phyloP scores from a whole-genome alignment of 2,888 invertebrate genomes.

The Cerceris rybyensis region DNA sequence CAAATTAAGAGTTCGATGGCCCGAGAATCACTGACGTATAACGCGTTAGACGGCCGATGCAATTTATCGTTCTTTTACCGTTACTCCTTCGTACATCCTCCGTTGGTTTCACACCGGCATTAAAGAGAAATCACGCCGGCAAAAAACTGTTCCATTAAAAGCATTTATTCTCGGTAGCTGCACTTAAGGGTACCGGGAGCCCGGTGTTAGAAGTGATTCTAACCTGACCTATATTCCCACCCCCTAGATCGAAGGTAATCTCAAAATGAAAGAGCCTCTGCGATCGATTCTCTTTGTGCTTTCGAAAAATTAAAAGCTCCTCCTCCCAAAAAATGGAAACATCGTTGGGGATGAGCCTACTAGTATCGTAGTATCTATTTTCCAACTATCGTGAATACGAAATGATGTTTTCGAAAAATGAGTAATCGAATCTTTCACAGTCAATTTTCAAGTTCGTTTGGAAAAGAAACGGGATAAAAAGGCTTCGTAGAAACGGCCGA shows the following conservation, averaged over 20 bases:
- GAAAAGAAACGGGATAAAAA: conserved; percentile 6
- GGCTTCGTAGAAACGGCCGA: background rate
- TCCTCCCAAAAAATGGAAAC: background rate
- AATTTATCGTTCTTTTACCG: conserved; percentile 32
- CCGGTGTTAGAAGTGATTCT: conserved; percentile 54
- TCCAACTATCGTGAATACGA: too few relatives aligned
- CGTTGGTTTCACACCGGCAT: conserved; percentile 34
- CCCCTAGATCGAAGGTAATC: conserved; percentile 26
- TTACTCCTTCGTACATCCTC: conserved; percentile 32
- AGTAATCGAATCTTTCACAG: too few relatives aligned
- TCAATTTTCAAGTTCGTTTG: background rate
- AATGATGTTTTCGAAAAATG: too few relatives aligned
- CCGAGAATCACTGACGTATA: too few relatives aligned
- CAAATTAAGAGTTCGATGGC: background rate
- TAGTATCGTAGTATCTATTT: too few relatives aligned
- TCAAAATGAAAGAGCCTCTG: conserved; percentile 27
- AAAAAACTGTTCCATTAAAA: conserved; percentile 49
- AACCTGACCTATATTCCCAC: conserved; percentile 42
- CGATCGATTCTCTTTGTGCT: conserved; percentile 33
- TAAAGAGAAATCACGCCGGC: conserved; percentile 44
- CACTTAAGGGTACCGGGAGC: conserved; percentile 48
- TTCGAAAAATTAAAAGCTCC: background rate
- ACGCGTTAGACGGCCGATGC: background rate
- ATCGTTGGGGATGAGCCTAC: background rate
- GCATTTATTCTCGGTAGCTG: conserved; percentile 60